Evolutionary conservation across 2,797 vertebrate species (phyloP).

Genomic region (Anomalospiza imberbis): DNA sequence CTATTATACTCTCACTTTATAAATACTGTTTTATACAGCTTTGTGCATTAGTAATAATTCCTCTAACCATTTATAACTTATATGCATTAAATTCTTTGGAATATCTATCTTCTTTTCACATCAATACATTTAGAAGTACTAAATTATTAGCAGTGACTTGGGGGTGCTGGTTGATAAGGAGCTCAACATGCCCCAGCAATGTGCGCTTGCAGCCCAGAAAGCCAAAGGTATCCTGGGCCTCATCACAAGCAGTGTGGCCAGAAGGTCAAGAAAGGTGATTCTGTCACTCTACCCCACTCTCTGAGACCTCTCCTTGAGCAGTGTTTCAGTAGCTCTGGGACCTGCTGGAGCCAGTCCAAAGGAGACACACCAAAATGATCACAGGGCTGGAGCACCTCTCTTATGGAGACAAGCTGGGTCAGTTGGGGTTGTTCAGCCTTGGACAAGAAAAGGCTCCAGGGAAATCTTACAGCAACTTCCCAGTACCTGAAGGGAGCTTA

Average conservation of each 20-base stretch:
- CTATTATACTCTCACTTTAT: neutral
- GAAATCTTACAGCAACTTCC: neutral
- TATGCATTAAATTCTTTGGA: neutral
- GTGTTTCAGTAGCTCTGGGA: neutral
- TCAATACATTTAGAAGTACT: neutral
- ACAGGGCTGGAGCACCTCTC: neutral
- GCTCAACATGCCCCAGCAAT: neutral
- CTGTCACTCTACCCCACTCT: neutral
- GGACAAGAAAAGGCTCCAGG: neutral
- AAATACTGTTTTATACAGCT: neutral
- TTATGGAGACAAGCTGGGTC: neutral
- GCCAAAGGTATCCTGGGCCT: neutral
- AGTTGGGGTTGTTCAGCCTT: neutral
- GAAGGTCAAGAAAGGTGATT: neutral
- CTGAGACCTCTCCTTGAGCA: neutral
- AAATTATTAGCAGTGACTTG: neutral
- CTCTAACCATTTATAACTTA: neutral
- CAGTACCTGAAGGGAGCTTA: neutral
- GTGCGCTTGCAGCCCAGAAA: accelerated
- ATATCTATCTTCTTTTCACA: neutral
- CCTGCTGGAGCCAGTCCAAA: accelerated
- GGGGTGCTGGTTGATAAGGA: neutral
- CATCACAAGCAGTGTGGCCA: neutral
- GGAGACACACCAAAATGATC: neutral
- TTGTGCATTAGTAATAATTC: neutral